Conservation (phyloP, 2,888 invertebrate genomes). For the Crepidodera aurea region DNA sequence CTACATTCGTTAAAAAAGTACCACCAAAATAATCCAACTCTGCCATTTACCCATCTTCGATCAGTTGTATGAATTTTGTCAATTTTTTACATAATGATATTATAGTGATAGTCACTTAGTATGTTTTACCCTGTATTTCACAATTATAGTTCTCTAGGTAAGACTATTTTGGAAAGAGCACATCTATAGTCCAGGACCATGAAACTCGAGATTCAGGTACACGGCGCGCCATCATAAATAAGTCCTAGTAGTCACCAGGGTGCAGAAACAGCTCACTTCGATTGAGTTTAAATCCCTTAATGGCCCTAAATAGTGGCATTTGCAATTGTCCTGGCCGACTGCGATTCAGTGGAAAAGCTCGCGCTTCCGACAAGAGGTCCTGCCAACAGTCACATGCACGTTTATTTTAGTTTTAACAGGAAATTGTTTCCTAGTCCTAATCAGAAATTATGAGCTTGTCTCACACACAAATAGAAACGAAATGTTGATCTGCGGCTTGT, state of each 20-base stretch:
- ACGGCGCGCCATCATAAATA: conserved; percentile 49
- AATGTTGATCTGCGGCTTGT: too few relatives aligned
- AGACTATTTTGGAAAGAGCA: too few relatives aligned
- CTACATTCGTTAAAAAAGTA: too few relatives aligned
- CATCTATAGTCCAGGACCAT: conserved; percentile 28
- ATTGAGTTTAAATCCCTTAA: conserved; percentile 61
- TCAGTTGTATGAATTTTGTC: too few relatives aligned
- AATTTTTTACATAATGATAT: too few relatives aligned
- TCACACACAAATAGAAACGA: too few relatives aligned
- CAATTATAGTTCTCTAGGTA: too few relatives aligned
- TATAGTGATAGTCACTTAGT: too few relatives aligned
- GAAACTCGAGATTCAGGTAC: conserved; percentile 2
- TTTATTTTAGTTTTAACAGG: neutral
- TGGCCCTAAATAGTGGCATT: conserved; percentile 56
- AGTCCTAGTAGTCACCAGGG: conserved; percentile 52
- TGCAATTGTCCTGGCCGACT: conserved; percentile 43
- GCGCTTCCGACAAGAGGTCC: neutral
- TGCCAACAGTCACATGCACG: neutral
- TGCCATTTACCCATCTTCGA: too few relatives aligned
- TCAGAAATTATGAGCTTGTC: too few relatives aligned
- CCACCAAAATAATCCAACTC: too few relatives aligned
- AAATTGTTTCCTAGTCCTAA: neutral
- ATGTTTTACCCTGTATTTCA: too few relatives aligned
- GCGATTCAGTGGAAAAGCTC: conserved; percentile 4
- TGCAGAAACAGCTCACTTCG: conserved; percentile 55